phyloP scores from a whole-genome alignment of 2,797 vertebrate genomes.

The Myiotriccus ornatus region DNA sequence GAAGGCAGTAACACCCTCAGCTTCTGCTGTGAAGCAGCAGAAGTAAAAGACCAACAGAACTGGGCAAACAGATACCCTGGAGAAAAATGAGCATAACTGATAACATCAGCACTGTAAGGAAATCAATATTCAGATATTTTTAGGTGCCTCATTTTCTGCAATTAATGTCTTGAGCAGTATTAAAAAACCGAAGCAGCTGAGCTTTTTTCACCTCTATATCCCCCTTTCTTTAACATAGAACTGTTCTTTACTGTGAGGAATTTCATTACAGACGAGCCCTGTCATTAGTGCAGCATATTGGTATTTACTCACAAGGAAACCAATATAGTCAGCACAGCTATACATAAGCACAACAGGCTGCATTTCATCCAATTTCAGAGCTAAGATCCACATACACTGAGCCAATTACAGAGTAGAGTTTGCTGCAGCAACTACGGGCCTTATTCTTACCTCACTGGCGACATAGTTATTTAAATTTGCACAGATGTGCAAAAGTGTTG shows the following conservation, averaged over 20 bases:
- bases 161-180: background rate
- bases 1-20: background rate
- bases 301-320: background rate
- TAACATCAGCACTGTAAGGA: background rate
- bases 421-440: background rate
- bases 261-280: background rate
- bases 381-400: rapidly evolving
- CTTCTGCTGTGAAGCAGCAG: background rate
- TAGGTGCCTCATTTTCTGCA: slow-evolving; percentile 18
- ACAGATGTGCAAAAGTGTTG: background rate
- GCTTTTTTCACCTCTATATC: background rate
- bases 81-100: background rate
- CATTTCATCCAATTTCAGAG: background rate
- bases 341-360: background rate
- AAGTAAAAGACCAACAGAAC: background rate
- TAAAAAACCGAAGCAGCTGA: background rate
- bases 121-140: slow-evolving; percentile 40
- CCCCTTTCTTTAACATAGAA: background rate
- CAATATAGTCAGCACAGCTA: background rate
- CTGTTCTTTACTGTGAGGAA: background rate
- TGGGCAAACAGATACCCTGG: background rate
- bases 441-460: background rate
- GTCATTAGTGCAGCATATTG: background rate
- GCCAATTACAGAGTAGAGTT: background rate
- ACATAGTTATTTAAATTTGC: background rate